Evolutionary conservation across 2,888 invertebrate species (phyloP).

Genomic region (Catotricha subobsoleta): DNA sequence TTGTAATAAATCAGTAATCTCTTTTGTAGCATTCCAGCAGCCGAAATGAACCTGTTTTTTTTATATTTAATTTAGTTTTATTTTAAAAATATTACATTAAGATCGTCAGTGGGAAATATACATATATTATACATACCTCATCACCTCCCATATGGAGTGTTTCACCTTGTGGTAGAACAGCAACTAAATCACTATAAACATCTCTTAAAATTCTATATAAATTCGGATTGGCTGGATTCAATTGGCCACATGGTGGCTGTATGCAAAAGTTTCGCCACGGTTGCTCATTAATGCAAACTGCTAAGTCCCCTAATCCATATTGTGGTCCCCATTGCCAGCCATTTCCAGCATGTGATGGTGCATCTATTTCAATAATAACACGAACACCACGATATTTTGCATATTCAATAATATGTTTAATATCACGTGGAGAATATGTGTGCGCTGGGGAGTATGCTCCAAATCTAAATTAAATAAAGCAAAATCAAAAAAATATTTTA

Average conservation of each 20-base stretch:
- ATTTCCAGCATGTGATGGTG: slow-evolving; percentile 69
- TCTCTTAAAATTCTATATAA: slow-evolving; percentile 47
- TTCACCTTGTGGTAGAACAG: slow-evolving; percentile 37
- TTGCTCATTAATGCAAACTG: slow-evolving; percentile 44
- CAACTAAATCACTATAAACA: slow-evolving; percentile 49
- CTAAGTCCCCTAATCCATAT: slow-evolving; percentile 41
- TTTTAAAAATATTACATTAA: no score
- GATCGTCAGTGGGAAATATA: not conserved
- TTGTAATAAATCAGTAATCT: slow-evolving; percentile 47
- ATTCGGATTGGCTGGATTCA: slow-evolving; percentile 58
- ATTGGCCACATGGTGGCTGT: slow-evolving; percentile 71
- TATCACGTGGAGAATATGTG: slow-evolving; percentile 48
- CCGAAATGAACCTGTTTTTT: slow-evolving; percentile 37
- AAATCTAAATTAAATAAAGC: slow-evolving; percentile 30
- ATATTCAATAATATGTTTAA: slow-evolving; percentile 50
- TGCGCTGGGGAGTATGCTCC: slow-evolving; percentile 54
- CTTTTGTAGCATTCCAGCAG: slow-evolving; percentile 59
- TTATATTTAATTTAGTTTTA: not conserved
- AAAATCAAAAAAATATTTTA: not conserved
- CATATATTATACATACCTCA: slow-evolving; percentile 39
- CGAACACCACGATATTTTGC: slow-evolving; percentile 65
- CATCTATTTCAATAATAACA: slow-evolving; percentile 74
- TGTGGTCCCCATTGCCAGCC: slow-evolving; percentile 69
- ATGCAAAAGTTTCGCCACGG: slow-evolving; percentile 58
- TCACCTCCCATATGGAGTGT: slow-evolving; percentile 72